These are phyloP conservation scores for Alethe diademata DNA, from an alignment of 2,113 vertebrate genomes.

Conservation along the genomic window DNA sequence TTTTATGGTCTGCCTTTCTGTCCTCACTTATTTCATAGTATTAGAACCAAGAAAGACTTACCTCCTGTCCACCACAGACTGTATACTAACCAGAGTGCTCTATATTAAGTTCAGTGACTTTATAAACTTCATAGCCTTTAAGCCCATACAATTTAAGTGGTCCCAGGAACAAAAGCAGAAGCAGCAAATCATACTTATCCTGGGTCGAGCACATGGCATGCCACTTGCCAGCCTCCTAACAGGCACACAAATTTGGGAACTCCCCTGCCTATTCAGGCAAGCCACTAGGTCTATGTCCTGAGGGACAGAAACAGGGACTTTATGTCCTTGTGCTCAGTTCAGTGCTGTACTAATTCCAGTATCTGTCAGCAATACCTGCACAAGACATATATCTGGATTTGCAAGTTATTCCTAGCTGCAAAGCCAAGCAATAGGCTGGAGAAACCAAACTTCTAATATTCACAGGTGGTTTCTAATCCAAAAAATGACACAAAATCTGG, in stretches of 20 bases:
- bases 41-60: not conserved
- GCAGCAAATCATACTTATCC: not conserved
- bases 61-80: not conserved
- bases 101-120: not conserved
- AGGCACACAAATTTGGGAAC: not conserved
- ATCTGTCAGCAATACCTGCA: not conserved
- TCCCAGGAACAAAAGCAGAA: not conserved
- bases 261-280: not conserved
- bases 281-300: not conserved
- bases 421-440: not conserved
- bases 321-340: not conserved
- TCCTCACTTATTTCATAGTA: not conserved
- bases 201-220: not conserved
- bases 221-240: not conserved
- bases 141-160: not conserved
- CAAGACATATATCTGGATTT: not conserved
- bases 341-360: not conserved
- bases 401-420: not conserved
- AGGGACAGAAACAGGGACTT: not conserved
- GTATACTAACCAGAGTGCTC: not conserved
- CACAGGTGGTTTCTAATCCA: not conserved
- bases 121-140: not conserved
- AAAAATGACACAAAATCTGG: not conserved
- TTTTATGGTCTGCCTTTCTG: not conserved
- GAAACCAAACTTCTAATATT: not conserved